A percentile compares a stretch with the other conserved stretches of the same genome.
phyloP scores from a whole-genome alignment of 2,797 vertebrate species.

The Octomys mimax region DNA sequence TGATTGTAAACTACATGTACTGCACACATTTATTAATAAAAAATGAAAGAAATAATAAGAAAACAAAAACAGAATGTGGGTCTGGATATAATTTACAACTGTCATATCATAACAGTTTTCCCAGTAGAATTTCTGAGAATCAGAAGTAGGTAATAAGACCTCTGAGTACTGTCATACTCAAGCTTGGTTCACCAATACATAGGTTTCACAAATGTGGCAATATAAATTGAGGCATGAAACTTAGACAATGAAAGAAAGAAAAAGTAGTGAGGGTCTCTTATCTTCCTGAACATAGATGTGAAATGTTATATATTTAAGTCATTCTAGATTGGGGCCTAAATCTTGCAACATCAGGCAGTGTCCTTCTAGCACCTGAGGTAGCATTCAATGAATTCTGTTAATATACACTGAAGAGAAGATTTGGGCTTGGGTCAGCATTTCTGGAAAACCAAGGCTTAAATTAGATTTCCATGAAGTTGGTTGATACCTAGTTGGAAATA shows the following conservation, averaged over 20 bases:
- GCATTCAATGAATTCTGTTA: slow-evolving; percentile 9
- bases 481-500: slow-evolving; percentile 43
- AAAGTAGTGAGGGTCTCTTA: background rate
- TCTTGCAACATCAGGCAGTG: background rate
- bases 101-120: background rate
- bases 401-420: slow-evolving; percentile 46
- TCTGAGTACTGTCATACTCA: background rate
- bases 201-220: background rate
- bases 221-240: slow-evolving; percentile 29
- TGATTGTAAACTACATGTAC: background rate
- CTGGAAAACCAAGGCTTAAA: slow-evolving; percentile 29
- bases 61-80: background rate
- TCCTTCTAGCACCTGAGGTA: background rate
- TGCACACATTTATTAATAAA: background rate
- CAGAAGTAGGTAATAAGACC: background rate
- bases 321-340: background rate
- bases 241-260: background rate
- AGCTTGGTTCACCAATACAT: background rate
- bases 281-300: background rate
- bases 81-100: slow-evolving; percentile 16
- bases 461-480: background rate
- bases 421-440: background rate
- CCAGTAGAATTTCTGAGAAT: background rate
- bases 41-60: background rate
- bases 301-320: slow-evolving; percentile 4